Evolutionary conservation across 2,797 vertebrate species (phyloP).

Genomic region (Darevskia mixta): DNA sequence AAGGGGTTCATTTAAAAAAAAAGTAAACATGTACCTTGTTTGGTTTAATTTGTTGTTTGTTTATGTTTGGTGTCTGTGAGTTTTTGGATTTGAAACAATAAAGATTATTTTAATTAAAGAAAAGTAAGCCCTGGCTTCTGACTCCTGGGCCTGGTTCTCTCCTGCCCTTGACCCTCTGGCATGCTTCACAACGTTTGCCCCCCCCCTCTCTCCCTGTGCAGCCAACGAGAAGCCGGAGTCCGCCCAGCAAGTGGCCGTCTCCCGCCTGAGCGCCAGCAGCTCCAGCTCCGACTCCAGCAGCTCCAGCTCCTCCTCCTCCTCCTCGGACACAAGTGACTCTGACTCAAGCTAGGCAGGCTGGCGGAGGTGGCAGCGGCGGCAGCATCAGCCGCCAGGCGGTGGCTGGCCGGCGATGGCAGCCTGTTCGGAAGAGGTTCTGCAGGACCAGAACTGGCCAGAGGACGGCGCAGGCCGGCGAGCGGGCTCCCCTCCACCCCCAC

Average conservation of each 20-base stretch:
- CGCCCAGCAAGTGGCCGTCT: constrained; percentile 80
- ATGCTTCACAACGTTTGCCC: not conserved
- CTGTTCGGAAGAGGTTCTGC: constrained; percentile 72
- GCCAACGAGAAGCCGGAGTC: constrained; percentile 83
- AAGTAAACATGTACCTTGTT: no score
- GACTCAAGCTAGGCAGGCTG: constrained; percentile 83
- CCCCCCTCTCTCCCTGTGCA: constrained; percentile 38
- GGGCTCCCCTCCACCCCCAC: not conserved
- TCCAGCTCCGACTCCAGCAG: constrained; percentile 92
- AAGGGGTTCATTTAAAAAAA: no score
- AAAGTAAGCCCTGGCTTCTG: constrained; percentile 79
- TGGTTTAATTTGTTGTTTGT: no score
- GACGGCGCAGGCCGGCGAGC: not conserved
- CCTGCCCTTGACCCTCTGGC: no score
- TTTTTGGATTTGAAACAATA: no score
- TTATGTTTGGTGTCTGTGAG: no score
- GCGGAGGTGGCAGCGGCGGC: constrained; percentile 24
- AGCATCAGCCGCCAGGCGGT: not conserved
- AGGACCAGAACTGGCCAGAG: constrained; percentile 71
- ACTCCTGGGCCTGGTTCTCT: no score
- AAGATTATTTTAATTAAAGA: constrained; percentile 75
- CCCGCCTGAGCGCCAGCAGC: constrained; percentile 92
- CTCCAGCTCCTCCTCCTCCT: constrained; percentile 87
- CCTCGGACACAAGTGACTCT: constrained; percentile 93
- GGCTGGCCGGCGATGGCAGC: not conserved